Percentiles rank a stretch among this genome's conserved stretches.
phyloP scores from a whole-genome alignment of 2,113 vertebrate species.

The Pedionomus torquatus region DNA sequence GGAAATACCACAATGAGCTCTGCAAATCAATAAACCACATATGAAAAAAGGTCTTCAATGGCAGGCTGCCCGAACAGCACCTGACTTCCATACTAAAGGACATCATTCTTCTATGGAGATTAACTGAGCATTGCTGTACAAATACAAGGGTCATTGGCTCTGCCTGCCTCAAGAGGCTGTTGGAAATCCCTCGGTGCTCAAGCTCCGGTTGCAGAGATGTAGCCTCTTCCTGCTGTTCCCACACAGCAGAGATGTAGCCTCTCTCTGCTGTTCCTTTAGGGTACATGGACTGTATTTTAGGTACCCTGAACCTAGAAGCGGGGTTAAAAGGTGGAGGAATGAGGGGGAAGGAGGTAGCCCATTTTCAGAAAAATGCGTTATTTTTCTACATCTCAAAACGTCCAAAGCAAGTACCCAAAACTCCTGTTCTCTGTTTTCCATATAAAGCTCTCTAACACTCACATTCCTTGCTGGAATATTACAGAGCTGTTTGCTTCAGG shows the following conservation, averaged over 20 bases:
- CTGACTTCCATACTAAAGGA: background rate
- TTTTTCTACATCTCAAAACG: background rate
- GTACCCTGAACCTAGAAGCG: background rate
- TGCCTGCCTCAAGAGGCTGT: background rate
- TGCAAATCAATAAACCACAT: background rate
- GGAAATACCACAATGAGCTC: background rate
- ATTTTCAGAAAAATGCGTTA: background rate
- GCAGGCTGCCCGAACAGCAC: background rate
- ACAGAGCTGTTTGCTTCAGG: background rate
- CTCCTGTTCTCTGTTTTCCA: background rate
- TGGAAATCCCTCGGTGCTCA: background rate
- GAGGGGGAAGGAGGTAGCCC: background rate
- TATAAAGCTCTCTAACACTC: background rate
- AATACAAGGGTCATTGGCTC: background rate
- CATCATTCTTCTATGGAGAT: background rate
- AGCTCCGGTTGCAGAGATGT: background rate
- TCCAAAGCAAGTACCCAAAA: background rate
- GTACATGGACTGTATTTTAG: background rate
- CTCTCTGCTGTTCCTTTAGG: background rate
- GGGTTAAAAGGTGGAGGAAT: background rate
- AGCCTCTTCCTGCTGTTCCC: background rate
- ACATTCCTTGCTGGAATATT: background rate
- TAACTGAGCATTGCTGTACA: background rate
- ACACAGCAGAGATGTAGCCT: background rate
- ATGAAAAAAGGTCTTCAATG: background rate